Base-by-base conservation (phyloP, 2,113 vertebrate species). In the Conger conger region DNA sequence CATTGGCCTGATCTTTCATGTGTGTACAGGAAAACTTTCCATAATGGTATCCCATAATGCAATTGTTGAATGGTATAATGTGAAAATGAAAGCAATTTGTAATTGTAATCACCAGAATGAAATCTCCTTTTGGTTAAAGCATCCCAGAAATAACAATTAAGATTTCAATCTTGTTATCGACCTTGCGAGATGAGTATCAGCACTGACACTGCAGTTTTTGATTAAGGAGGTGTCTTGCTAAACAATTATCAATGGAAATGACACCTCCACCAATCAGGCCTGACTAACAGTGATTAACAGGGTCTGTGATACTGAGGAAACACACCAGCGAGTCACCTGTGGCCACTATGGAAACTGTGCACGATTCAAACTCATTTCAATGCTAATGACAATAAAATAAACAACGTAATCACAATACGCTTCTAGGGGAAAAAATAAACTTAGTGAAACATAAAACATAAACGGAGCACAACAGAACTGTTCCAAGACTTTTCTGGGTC, bases 241-340 rank as follows among this genome's bases (percentile, higher is more conserved):
- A 90, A 86, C 85, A 83, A 88, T 88, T 88, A 93, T 93, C 91
- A 88, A 92, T 90, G 83, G 82, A 79, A 91, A 89, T 91, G 87
- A 90, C 45, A 87, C 42, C 13, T 42, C 45, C 45, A 84, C 84
- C 83, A 86, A 87, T 87, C 77, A 84, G 78, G 81, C 27, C 80
- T 63, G 0, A 50, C 15, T 15, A 18, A 77, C 33, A 88, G 84
- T 35, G 17, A 86, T 17, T 82, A 85, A 84, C 85, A 38, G 5
- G 76, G 16, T 37, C 36, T 15, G 36, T 4, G 18, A 18, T 23
- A 78, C 38, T 35, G 16, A 17, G 38, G 76, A 38, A 78, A 78
- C 30, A 76, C 4, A 77, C 23, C 30, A 77, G 33, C 37, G 18
- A 78, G 3, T 17, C 76, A 38, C 33, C 37, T 73, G 33, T 37